Evolutionary conservation across 2,888 invertebrate species (phyloP).

Genomic region (Troilus luridus): DNA sequence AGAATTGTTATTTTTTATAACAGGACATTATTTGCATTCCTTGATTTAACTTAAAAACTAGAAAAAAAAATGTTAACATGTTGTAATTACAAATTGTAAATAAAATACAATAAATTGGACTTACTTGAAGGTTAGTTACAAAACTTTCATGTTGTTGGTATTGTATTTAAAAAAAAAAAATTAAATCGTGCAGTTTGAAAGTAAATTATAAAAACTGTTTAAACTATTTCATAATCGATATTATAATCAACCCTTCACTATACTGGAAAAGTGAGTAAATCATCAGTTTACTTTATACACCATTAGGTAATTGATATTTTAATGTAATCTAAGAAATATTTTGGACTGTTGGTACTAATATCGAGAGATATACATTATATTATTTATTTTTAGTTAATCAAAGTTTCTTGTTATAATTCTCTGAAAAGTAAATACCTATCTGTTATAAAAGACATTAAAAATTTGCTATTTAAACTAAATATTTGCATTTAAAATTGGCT

Average conservation of each 20-base stretch:
- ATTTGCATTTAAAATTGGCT: neutral
- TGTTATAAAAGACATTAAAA: neutral
- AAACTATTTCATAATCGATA: no score
- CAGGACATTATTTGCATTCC: neutral
- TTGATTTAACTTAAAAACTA: neutral
- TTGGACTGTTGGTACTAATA: neutral
- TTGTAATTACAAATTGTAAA: neutral
- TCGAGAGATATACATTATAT: neutral
- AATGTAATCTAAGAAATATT: neutral
- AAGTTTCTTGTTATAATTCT: neutral
- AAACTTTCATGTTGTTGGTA: neutral
- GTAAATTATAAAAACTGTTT: no score
- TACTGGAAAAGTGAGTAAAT: neutral
- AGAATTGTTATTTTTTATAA: neutral
- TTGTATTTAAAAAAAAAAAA: no score
- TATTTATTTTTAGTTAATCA: neutral
- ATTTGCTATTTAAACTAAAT: conserved; percentile 30
- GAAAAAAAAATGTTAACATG: neutral
- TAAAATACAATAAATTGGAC: neutral
- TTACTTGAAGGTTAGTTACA: neutral
- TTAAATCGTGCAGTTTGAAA: no score
- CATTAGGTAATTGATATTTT: neutral
- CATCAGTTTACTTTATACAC: neutral
- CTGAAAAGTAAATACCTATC: neutral
- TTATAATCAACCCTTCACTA: no score